Evolutionary conservation across 2,888 invertebrate species (phyloP), one percentile per base, ranked within the genome.

Genomic region (Neocrepidodera transversa): DNA sequence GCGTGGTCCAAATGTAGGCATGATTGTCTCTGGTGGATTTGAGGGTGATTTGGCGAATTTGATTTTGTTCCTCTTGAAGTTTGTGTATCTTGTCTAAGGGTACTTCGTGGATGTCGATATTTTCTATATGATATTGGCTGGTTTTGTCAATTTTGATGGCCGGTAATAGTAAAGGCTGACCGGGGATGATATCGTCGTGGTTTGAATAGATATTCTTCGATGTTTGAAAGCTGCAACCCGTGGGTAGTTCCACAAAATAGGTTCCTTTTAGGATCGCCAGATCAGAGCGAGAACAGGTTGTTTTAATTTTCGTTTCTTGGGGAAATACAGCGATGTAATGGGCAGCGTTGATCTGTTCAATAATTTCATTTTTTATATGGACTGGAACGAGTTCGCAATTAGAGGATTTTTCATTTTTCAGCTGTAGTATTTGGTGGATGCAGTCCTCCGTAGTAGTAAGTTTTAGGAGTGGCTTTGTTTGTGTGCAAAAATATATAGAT

Each of bases 131-230:
- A n/a, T n/a, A n/a, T n/a, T n/a, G n/a, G n/a, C n/a, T n/a, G n/a
- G n/a, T n/a, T n/a, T n/a, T n/a, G n/a, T n/a, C 32, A 4, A 30
- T 30, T 30, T 30, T 30, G 11, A 30, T 30, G 10, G 10, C 32
- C 2, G 32, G 32, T 11, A 30, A 11, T 30, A 30, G 13, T 10
- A 36, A 11, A 7, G 13, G 36, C 11, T 13, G 4, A 2, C 36
- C 36, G 7, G 36, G 36, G 7, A 36, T 36, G 13, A 36, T 36
- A 36, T 36, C 36, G 13, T 36, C 36, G 36, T 36, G 13, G 36
- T 36, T 36, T 2, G 7, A 11, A 16, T 4, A 36, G 1, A 7
- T 36, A 7, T 16, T 16, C 11, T 11, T 16, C 1, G 36, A 7
- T 5, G 36, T 36, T 11, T 10, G 36, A 16, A 36, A 36, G 11